Conservation (phyloP, 2,888 invertebrate species). For the Drosophila setosimentum region DNA sequence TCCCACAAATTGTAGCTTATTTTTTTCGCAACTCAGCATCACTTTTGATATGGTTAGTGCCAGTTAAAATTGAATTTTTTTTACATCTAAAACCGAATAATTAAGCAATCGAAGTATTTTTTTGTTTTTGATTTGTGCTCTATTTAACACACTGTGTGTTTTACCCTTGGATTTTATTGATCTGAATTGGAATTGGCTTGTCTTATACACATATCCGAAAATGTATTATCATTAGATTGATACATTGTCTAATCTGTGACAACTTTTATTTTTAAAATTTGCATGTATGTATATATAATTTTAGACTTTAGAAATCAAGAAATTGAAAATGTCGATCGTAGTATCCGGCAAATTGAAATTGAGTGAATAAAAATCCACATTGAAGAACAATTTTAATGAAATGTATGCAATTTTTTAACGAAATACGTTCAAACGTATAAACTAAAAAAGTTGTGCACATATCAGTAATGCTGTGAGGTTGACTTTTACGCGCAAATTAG, state of each 20-base stretch:
- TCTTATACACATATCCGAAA: not conserved
- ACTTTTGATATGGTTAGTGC: not conserved
- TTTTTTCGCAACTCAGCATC: not conserved
- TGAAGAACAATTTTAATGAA: not conserved
- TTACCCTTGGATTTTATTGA: not conserved
- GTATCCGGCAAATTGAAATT: not conserved
- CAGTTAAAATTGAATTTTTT: not conserved
- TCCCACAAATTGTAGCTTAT: not conserved
- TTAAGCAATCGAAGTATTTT: not conserved
- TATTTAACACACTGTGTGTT: not conserved
- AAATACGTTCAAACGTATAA: not conserved
- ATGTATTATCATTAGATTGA: too few relatives aligned
- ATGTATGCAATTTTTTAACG: not conserved
- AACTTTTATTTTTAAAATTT: not conserved
- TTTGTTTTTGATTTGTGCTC: not conserved
- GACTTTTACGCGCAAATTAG: constrained; percentile 54
- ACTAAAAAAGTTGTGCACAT: not conserved
- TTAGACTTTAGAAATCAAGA: not conserved
- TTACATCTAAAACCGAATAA: not conserved
- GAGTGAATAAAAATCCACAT: not conserved
- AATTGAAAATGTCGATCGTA: not conserved
- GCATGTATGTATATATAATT: too few relatives aligned
- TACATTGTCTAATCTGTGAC: not conserved
- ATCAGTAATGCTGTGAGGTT: constrained; percentile 2
- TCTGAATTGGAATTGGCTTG: not conserved